Evolutionary conservation across 2,888 invertebrate species (phyloP).

Genomic region (Idaea dimidiata): DNA sequence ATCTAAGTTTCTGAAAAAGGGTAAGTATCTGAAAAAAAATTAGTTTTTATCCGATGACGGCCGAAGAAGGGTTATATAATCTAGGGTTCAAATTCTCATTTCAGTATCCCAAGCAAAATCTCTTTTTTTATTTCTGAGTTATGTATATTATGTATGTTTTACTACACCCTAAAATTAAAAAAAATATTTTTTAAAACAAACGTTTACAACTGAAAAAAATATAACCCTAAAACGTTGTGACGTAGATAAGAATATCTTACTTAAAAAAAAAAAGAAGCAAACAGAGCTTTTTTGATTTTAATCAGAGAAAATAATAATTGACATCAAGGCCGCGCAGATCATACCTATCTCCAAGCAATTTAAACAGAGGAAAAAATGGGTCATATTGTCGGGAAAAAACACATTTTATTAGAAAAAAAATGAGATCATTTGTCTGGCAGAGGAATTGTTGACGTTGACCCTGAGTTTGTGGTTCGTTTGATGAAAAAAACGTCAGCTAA

Average conservation of each 20-base stretch:
- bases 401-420: conserved; percentile 11
- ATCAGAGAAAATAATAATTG: not conserved
- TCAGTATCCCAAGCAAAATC: no score
- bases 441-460: conserved; percentile 29
- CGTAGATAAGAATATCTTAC: not conserved
- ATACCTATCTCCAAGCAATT: not conserved
- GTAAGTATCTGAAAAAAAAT: no score
- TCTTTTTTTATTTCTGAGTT: no score
- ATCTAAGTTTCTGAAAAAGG: no score
- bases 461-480: conserved; percentile 30
- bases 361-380: not conserved
- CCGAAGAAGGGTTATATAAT: no score
- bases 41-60: no score
- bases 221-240: not conserved
- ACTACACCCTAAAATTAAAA: no score
- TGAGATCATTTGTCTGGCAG: conserved; percentile 26
- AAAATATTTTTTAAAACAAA: not conserved
- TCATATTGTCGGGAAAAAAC: not conserved
- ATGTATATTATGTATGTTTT: no score
- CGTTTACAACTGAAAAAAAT: not conserved
- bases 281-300: not conserved
- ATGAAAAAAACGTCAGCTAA: conserved; percentile 36
- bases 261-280: not conserved
- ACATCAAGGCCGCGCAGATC: not conserved
- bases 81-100: no score